phyloP scores from a whole-genome alignment of 2,797 vertebrate species.

The Leptodactylus fallax region DNA sequence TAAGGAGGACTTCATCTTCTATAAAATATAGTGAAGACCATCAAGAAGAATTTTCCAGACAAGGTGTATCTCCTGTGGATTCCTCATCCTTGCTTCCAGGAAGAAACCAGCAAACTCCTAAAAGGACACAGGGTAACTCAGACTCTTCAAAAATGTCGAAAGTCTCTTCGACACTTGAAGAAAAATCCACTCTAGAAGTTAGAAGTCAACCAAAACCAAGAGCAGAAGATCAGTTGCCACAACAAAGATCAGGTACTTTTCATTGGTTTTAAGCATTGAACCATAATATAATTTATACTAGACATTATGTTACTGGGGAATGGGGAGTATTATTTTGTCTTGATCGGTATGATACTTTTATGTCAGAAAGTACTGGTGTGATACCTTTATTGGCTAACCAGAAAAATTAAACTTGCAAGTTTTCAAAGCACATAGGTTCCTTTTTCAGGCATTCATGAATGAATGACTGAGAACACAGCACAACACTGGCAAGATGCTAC shows the following conservation, averaged over 20 bases:
- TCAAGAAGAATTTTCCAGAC: constrained; percentile 56
- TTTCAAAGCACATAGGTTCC: too few species aligned
- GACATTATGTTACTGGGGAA: too few species aligned
- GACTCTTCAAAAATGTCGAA: constrained; percentile 62
- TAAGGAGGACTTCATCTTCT: constrained; percentile 81
- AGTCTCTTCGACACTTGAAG: constrained; percentile 57
- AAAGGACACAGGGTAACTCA: constrained; percentile 55
- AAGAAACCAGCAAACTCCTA: constrained; percentile 58
- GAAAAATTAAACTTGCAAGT: too few species aligned
- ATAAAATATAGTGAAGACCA: constrained; percentile 76
- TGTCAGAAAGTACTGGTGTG: too few species aligned
- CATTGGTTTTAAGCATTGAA: neutral
- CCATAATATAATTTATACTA: too few species aligned
- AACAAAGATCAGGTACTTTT: constrained; percentile 50
- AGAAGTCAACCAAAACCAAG: constrained; percentile 64
- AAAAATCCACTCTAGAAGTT: constrained; percentile 57
- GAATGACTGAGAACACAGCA: too few species aligned
- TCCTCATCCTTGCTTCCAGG: neutral
- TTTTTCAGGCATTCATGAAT: too few species aligned
- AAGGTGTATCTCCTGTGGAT: neutral
- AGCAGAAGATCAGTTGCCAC: constrained; percentile 67
- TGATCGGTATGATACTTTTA: too few species aligned
- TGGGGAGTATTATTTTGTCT: too few species aligned
- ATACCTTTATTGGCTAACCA: too few species aligned
- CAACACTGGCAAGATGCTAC: too few species aligned